Base-by-base conservation (phyloP, 1,140 invertebrate genomes). In the Mactra quadrangularis region DNA sequence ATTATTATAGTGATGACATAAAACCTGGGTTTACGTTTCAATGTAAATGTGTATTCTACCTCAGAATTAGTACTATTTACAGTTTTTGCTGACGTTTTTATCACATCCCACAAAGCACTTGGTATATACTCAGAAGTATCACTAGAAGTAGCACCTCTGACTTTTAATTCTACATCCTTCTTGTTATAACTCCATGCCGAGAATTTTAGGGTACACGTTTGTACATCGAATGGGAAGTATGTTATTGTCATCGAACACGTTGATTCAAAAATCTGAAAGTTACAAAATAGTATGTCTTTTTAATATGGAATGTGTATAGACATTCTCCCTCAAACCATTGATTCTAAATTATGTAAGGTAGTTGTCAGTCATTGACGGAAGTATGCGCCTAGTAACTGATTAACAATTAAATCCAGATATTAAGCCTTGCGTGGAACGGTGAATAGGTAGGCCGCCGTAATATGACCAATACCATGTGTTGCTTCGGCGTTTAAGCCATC, bases 1-100 rank as follows among this genome's bases (percentile, higher is more conserved):
- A 94, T 90, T 29, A 95, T 93, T 17, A 95, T 93, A 88, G 95
- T 95, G 87, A 94, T 92, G 60, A 94, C 90, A 87, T 94, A 94
- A 87, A 89, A 93, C 19, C 81, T 82, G 4, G 89, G 85, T 38
- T 90, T 90, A 27, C 87, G 45, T 15, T 85, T 60, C 9, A 90
- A 81, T 41, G 82, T 83, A 15, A 90, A 68, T 3, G 70, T 72
- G 22, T 87, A 88, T 22, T 27, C 33, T 6, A 83, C 22, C 52
- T 0, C 55, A 29, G 33, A 59, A 53, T n/a, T 70, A 68, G n/a
- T 81, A 47, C 4, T 50, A 17, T 45, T 68, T 29, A 31, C 72
- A 31, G 60, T 31, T 25, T 25, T 35, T 0, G 74, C 62, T 4
- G 59, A 33, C 0, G 82, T 74, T 0, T 9, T 22, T 15, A 38